These are phyloP conservation scores for Myotis daubentonii DNA, from an alignment of 2,797 vertebrate species.

Conservation along the genomic window DNA sequence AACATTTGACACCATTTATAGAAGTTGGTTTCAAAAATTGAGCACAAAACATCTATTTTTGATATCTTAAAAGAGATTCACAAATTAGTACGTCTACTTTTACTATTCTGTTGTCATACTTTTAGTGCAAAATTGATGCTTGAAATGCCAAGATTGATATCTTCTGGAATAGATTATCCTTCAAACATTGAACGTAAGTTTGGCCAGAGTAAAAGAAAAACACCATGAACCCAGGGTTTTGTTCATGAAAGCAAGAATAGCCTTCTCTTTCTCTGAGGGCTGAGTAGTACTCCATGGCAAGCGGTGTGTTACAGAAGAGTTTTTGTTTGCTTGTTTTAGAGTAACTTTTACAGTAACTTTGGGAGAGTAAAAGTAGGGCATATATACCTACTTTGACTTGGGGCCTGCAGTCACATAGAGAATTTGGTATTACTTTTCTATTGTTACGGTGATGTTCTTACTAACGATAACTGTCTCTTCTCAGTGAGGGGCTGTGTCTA, in stretches of 20 bases:
- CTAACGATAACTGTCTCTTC: neutral
- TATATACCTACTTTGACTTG: neutral
- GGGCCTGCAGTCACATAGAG: neutral
- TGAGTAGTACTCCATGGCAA: neutral
- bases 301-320: no score
- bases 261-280: neutral
- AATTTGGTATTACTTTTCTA: neutral
- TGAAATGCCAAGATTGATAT: neutral
- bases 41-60: neutral
- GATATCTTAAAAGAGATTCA: neutral
- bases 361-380: neutral
- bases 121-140: neutral
- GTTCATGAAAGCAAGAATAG: neutral
- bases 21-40: constrained; percentile 1
- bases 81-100: neutral
- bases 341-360: neutral
- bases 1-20: neutral
- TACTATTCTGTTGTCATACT: neutral
- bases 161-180: neutral
- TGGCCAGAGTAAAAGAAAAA: neutral
- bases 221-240: neutral
- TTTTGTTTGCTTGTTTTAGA: neutral
- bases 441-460: neutral
- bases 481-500: neutral
- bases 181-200: neutral